phyloP scores from a whole-genome alignment of 2,797 vertebrate genomes.

The Babyrousa celebensis region DNA sequence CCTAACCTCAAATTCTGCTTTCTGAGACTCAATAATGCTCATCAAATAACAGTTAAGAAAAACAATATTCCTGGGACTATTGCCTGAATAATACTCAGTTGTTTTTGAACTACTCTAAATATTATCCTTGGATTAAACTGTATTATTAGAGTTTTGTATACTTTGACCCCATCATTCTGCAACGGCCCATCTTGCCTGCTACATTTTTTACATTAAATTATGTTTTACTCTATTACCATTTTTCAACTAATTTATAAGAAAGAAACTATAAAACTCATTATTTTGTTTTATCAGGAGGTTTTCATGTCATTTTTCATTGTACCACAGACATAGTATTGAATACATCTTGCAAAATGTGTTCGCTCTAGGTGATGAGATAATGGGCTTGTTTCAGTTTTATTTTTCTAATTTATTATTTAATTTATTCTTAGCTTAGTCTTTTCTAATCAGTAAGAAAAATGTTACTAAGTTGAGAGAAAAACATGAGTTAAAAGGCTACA shows the following conservation, averaged over 20 bases:
- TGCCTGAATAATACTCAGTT: neutral
- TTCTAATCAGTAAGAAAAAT: neutral
- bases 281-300: neutral
- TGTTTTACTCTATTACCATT: neutral
- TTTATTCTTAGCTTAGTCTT: neutral
- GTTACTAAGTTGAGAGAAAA: neutral
- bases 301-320: conserved; percentile 28
- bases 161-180: neutral
- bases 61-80: neutral
- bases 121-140: neutral
- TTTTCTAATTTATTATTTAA: neutral
- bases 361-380: conserved; percentile 29
- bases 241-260: conserved; percentile 32
- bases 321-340: neutral
- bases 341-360: neutral
- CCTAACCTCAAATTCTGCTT: conserved; percentile 26
- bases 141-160: neutral
- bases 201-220: neutral
- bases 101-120: conserved; percentile 17
- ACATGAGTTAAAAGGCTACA: neutral
- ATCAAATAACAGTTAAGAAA: conserved; percentile 61
- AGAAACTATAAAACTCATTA: neutral
- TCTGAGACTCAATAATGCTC: conserved; percentile 2
- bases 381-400: neutral
- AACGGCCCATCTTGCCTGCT: neutral